These are phyloP conservation scores for Alouatta palliata DNA, from an alignment of 2,113 vertebrate species.

Conservation along the genomic window DNA sequence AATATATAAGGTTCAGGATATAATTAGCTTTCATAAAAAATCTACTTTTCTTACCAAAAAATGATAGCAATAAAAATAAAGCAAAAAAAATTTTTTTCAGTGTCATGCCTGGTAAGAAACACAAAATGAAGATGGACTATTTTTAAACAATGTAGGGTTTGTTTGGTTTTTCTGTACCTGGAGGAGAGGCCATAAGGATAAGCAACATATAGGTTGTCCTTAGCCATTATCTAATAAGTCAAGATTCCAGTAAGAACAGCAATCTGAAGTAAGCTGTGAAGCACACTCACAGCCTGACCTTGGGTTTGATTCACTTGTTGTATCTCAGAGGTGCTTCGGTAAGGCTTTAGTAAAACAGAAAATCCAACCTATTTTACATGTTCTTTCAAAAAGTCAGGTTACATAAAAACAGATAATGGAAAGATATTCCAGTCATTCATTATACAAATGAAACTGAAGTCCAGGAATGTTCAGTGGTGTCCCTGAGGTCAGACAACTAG, in stretches of 20 bases:
- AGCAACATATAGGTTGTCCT: not conserved
- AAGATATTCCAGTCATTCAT: not conserved
- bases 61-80: not conserved
- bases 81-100: not conserved
- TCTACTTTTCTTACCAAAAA: not conserved
- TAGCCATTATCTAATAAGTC: not conserved
- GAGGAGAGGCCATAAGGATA: not conserved
- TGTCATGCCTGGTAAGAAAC: not conserved
- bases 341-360: not conserved
- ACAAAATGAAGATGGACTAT: not conserved
- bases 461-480: not conserved
- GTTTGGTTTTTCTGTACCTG: not conserved
- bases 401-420: not conserved
- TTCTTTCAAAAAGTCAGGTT: not conserved
- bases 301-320: not conserved
- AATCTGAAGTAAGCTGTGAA: not conserved
- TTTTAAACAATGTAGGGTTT: not conserved
- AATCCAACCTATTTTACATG: not conserved
- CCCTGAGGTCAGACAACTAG: not conserved
- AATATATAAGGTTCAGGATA: not conserved
- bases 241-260: not conserved
- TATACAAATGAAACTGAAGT: not conserved
- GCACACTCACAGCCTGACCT: not conserved
- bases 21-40: not conserved
- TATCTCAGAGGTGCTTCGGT: not conserved